Evolutionary conservation across 2,113 vertebrate species (phyloP), one percentile per base, ranked within the genome.

Genomic region (Campylomormyrus numenius): DNA sequence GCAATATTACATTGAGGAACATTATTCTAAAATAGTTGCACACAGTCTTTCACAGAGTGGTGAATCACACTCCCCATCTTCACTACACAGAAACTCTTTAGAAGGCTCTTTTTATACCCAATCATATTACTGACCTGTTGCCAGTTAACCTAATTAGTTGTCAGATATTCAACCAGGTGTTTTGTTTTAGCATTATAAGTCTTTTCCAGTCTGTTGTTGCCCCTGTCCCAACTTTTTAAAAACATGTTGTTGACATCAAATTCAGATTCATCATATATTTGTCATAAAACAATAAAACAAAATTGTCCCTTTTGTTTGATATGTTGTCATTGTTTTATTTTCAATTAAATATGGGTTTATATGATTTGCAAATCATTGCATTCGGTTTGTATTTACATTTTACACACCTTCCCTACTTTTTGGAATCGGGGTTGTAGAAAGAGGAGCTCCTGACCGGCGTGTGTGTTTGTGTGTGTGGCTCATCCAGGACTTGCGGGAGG

Each of bases 401-500:
- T 70, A 31, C 27, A 70, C 10, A 70, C n/a, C 10, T 3, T 31
- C 8, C 21, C 1, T 3, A 62, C 58, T 66, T 31, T 27, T 31
- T 31, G 62, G 10, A 70, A 11, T 31, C 10, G 3, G n/a, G n/a
- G 24, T 66, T 66, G 62, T 66, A 66, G 62, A 66, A 5, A 7
- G 70, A 77, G 70, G 17, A 10, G 8, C 83, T 27, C 46, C 46
- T 46, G 42, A 46, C 83, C 13, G 9, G 9, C 83, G 0, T 39
- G 24, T 80, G 1, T 24, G 5, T 0, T 0, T 53, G 15, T 87
- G 0, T 21, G 19, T 80, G 1, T 31, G 8, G 0, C 0, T 49
- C 52, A 50, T 39, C 0, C 95, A 99, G 98, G 98, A 99, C 94
- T 96, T 99, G 80, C 95, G 98, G 0, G 98, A 99, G 93, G 98